Base-by-base conservation (phyloP, 2,797 vertebrate species). In the Fistularia tabacaria region DNA sequence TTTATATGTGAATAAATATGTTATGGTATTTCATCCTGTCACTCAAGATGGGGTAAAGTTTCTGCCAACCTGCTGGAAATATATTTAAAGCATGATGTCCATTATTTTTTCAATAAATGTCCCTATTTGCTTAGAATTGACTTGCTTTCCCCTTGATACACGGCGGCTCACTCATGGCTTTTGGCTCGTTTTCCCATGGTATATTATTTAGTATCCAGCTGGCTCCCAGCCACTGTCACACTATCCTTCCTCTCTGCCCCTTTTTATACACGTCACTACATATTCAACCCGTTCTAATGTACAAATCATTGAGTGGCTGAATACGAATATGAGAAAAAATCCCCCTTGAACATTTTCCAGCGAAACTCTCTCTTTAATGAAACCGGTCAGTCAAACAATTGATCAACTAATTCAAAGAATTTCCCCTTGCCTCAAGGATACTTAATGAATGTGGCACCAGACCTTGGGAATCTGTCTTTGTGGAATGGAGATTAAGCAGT, bases 321-420 rank as follows among this genome's bases (percentile, higher is more conserved):
- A 63, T 59, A n/a, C 52, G 69, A 58, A 59, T 44, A 66, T 10
- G 54, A 62, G 46, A 25, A 25, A 25, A 50, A 53, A 71, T 37
- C 39, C 49, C 54, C 64, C 68, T 74, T 90, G 83, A 89, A 81
- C 59, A 64, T 81, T 86, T 74, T 86, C 83, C 90, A 90, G 81
- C 66, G 67, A 81, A 72, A 83, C 82, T 85, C 63, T 90, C 83
- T 80, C 67, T 72, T 80, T 85, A 91, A 90, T 90, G 81, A 92
- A 91, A 87, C 38, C 12, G 10, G 67, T 72, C 85, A 85, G 74
- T 52, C 49, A 71, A 77, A 59, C 43, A 66, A 80, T 79, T 74
- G 83, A 73, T 62, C 36, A 54, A 77, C 65, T 85, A 74, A 85
- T 86, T 80, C 56, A 62, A 64, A 39, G 66, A 54, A 50, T 57